A percentile compares a stretch with the other conserved stretches of the same genome.
These are phyloP conservation scores for Drosophila rufa DNA, from an alignment of 1,140 invertebrate genomes.

Conservation along the genomic window DNA sequence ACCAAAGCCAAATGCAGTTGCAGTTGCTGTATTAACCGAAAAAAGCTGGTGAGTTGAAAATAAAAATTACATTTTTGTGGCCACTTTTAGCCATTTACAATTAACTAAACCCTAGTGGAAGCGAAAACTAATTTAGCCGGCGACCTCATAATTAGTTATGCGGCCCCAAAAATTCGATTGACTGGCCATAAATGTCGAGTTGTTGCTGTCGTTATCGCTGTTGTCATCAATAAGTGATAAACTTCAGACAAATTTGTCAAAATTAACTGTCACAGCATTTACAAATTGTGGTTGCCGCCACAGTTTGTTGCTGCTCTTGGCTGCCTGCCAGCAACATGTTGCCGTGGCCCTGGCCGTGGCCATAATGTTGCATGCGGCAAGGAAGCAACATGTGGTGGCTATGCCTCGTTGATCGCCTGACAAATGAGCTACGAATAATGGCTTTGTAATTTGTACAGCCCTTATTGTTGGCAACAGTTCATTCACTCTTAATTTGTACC, in stretches of 20 bases:
- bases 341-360: not conserved
- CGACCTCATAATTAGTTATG: constrained; percentile 78
- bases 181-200: constrained; percentile 29
- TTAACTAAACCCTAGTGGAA: constrained; percentile 33
- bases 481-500: constrained; percentile 16
- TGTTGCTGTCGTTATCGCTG: constrained; percentile 18
- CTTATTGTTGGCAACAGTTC: constrained; percentile 16
- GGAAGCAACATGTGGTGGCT: constrained; percentile 41
- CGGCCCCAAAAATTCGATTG: constrained; percentile 65
- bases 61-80: constrained; percentile 38
- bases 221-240: constrained; percentile 76
- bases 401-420: constrained; percentile 25
- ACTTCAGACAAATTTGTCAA: constrained; percentile 76
- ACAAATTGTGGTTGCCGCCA: constrained; percentile 56
- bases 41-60: constrained; percentile 9
- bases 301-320: constrained; percentile 34
- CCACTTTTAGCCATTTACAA: constrained; percentile 47
- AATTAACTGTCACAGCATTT: constrained; percentile 74
- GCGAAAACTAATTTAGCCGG: constrained; percentile 61
- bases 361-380: constrained; percentile 9
- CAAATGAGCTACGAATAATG: constrained; percentile 23
- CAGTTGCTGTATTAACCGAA: constrained; percentile 32
- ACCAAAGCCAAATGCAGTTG: constrained; percentile 57
- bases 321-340: constrained; percentile 37
- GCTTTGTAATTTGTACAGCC: constrained; percentile 9